A percentile compares a stretch with the other conserved stretches of the same genome.
Evolutionary conservation across 2,113 vertebrate genomes (phyloP).

Genomic region (Sinocyclocheilus rhinocerous): DNA sequence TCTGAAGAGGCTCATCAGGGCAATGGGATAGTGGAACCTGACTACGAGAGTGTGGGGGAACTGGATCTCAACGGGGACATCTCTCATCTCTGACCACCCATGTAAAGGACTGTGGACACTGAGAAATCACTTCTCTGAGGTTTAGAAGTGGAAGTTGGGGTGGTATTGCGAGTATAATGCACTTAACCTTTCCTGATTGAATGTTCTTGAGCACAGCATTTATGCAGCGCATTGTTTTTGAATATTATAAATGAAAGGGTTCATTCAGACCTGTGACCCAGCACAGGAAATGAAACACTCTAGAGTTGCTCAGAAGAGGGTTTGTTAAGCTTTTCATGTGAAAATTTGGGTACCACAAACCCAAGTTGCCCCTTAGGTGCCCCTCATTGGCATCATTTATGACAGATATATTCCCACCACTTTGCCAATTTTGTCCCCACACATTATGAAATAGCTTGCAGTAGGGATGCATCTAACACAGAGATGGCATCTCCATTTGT

Average conservation of each 20-base stretch:
- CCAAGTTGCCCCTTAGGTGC: conserved; percentile 4
- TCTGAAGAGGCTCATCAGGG: conserved; percentile 69
- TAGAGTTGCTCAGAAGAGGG: not conserved
- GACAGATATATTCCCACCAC: not conserved
- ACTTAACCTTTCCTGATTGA: conserved; percentile 29
- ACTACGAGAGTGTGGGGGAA: conserved; percentile 93
- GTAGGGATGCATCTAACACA: not conserved
- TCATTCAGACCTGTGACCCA: conserved; percentile 14
- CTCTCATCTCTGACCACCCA: conserved; percentile 82
- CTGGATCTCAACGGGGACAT: conserved; percentile 81
- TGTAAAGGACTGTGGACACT: not conserved
- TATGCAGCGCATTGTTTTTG: not conserved
- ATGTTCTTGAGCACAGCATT: conserved; percentile 1
- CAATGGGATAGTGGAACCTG: conserved; percentile 76
- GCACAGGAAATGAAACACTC: conserved; percentile 10
- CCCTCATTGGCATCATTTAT: not conserved
- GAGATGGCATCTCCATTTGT: not conserved
- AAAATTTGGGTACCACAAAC: conserved; percentile 38
- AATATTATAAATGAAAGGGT: not conserved
- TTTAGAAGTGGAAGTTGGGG: not conserved
- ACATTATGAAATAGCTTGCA: conserved; percentile 5
- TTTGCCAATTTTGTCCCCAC: not conserved
- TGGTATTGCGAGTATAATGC: conserved; percentile 11
- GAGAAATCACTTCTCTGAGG: not conserved
- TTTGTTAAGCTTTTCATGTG: conserved; percentile 16